phyloP scores from a whole-genome alignment of 2,888 invertebrate species.

The Drosophila seclusa region DNA sequence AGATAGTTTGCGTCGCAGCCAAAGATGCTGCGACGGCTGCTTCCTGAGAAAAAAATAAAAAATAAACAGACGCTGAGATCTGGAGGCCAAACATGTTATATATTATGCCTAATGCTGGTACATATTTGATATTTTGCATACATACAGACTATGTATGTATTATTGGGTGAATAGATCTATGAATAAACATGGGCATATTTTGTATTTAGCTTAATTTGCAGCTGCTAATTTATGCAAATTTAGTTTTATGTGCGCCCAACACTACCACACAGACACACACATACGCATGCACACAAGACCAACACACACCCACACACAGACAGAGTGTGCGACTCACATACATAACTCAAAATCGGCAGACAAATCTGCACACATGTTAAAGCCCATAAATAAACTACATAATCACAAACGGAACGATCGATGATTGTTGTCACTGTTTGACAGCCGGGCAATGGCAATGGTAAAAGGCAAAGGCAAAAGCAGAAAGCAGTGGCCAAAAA shows the following conservation, averaged over 20 bases:
- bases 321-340: constrained; percentile 18
- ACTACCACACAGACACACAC: constrained; percentile 5
- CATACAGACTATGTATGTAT: constrained; percentile 5
- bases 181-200: constrained; percentile 59
- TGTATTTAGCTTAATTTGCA: constrained; percentile 71
- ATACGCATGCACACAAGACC: constrained; percentile 25
- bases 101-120: constrained; percentile 31
- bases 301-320: constrained; percentile 16
- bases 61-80: constrained; percentile 1
- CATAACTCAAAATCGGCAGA: constrained; percentile 82
- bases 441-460: constrained; percentile 72
- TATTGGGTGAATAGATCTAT: constrained; percentile 27
- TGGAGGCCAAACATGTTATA: constrained; percentile 40
- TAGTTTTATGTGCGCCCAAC: constrained; percentile 43
- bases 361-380: constrained; percentile 84
- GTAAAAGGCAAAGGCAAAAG: constrained; percentile 51
- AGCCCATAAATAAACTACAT: constrained; percentile 84
- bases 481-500: constrained; percentile 17
- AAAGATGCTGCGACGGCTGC: constrained; percentile 66
- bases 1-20: constrained; percentile 62
- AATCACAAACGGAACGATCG: constrained; percentile 84
- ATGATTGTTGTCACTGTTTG: constrained; percentile 84
- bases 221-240: constrained; percentile 78
- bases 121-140: constrained; percentile 43
- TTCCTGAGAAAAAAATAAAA: constrained; percentile 55